Percentiles rank a stretch among this genome's conserved stretches.
Evolutionary conservation across 2,113 vertebrate genomes (phyloP).

Genomic region (Hystrix brachyura): DNA sequence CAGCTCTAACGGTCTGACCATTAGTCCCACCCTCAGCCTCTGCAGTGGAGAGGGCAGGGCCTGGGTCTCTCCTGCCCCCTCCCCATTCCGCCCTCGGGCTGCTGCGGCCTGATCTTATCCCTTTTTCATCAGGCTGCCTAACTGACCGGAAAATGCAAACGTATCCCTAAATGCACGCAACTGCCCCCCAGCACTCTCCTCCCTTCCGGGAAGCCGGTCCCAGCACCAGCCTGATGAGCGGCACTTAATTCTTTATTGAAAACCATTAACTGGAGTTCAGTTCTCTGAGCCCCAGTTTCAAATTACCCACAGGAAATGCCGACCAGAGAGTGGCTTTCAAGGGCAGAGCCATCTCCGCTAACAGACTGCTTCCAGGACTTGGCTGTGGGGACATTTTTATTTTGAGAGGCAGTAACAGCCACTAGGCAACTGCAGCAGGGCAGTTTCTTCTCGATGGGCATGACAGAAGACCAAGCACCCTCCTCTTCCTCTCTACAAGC

Average conservation of each 20-base stretch:
- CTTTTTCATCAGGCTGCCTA: constrained; percentile 81
- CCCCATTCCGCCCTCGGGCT: constrained; percentile 74
- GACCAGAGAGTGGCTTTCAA: constrained; percentile 79
- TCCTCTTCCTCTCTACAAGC: background rate
- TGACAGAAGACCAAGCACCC: background rate
- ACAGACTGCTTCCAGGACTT: constrained; percentile 60
- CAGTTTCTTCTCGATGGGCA: background rate
- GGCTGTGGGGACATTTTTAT: constrained; percentile 30
- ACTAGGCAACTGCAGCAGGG: background rate
- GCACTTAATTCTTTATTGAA: constrained; percentile 86
- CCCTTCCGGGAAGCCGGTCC: constrained; percentile 74
- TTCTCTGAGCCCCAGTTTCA: constrained; percentile 83
- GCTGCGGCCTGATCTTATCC: constrained; percentile 69
- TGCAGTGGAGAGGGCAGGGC: background rate
- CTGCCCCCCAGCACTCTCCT: background rate
- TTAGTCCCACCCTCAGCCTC: background rate
- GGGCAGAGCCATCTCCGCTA: constrained; percentile 78
- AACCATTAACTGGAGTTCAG: constrained; percentile 85
- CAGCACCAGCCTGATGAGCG: constrained; percentile 74
- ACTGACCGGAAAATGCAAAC: constrained; percentile 82
- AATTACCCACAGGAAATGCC: constrained; percentile 83
- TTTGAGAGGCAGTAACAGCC: constrained; percentile 27
- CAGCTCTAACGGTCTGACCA: constrained; percentile 3
- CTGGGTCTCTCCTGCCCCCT: background rate
- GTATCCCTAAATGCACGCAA: constrained; percentile 64